A percentile compares a stretch with the other conserved stretches of the same genome.
These are phyloP conservation scores for Mythimna vitellina DNA, from an alignment of 2,888 invertebrate species.

Conservation along the genomic window DNA sequence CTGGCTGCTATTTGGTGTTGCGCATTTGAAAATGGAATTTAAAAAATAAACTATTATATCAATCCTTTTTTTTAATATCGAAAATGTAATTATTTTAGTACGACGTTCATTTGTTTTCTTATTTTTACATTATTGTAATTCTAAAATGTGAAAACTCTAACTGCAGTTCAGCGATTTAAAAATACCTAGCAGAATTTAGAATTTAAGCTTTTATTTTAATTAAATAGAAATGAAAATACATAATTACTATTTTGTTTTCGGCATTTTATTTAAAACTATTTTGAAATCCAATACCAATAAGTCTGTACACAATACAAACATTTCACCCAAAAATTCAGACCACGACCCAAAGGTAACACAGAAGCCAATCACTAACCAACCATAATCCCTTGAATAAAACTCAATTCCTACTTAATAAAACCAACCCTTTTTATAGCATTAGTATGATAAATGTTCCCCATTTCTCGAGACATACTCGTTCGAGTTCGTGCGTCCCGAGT, in stretches of 20 bases:
- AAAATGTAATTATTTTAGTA: neutral
- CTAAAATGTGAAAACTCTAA: neutral
- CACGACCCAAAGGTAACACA: accelerated
- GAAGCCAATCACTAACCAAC: neutral
- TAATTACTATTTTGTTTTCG: too few relatives aligned
- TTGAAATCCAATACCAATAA: neutral
- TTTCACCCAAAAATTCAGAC: neutral
- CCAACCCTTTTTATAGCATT: slow-evolving; percentile 27
- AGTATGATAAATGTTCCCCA: slow-evolving; percentile 46
- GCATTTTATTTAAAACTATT: too few relatives aligned
- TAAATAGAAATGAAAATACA: too few relatives aligned
- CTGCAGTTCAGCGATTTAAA: too few relatives aligned
- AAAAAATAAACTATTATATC: neutral
- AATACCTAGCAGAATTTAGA: neutral
- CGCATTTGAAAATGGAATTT: slow-evolving; percentile 15
- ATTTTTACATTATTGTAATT: neutral
- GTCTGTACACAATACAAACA: neutral
- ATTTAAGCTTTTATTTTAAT: too few relatives aligned
- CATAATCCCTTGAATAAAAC: neutral
- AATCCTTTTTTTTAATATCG: neutral
- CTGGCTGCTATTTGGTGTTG: slow-evolving; percentile 7
- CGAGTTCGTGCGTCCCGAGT: slow-evolving; percentile 51
- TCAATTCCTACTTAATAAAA: neutral
- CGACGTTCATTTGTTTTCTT: neutral
- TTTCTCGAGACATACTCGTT: slow-evolving; percentile 40